phyloP scores from a whole-genome alignment of 2,797 vertebrate genomes.

The Corythornis leucogaster region DNA sequence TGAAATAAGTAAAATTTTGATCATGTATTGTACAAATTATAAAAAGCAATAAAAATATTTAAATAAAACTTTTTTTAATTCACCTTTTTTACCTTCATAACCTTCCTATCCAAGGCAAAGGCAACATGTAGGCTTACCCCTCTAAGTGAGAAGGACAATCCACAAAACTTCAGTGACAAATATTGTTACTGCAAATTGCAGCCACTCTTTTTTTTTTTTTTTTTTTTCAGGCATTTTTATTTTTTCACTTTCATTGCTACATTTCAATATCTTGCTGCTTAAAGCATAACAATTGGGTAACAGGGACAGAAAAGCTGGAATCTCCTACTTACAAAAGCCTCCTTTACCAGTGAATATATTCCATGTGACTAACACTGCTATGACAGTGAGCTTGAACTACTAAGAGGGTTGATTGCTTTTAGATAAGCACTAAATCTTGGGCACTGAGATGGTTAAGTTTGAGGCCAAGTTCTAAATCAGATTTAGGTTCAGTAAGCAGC shows the following conservation, averaged over 20 bases:
- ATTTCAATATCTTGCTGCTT: not conserved
- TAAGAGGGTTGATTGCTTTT: not conserved
- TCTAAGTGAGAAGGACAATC: constrained; percentile 21
- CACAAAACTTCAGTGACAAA: constrained; percentile 18
- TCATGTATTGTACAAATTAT: not conserved
- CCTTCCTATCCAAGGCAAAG: not conserved
- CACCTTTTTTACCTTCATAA: not conserved
- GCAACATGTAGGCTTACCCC: accelerated
- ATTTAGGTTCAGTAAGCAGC: not conserved
- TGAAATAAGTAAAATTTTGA: not conserved
- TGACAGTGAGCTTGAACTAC: not conserved
- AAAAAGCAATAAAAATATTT: not conserved
- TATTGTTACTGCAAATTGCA: constrained; percentile 2
- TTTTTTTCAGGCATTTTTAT: not conserved
- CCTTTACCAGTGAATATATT: not conserved
- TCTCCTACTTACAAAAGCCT: not conserved
- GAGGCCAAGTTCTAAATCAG: not conserved
- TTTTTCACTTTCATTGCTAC: not conserved
- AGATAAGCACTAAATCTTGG: not conserved
- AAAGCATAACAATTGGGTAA: not conserved
- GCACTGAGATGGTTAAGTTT: not conserved
- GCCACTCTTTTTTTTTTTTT: not conserved
- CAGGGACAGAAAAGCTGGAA: not conserved
- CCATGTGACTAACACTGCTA: not conserved
- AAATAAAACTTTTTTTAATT: not conserved